Conservation (phyloP, 1,140 invertebrate species). For the Papilio polyxenes region DNA sequence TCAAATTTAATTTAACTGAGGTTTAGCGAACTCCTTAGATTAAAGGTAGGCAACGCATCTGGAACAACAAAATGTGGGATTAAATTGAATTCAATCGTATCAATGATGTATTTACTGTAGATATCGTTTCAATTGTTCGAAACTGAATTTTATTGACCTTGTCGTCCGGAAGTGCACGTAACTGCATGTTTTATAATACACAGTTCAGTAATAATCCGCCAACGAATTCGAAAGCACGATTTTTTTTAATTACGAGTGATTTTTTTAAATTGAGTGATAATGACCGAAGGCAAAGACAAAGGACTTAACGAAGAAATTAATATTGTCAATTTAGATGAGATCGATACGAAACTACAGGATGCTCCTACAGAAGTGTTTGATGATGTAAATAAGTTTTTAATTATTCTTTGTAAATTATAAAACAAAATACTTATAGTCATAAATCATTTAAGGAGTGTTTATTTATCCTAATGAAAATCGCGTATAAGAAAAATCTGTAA, state of each 20-base stretch:
- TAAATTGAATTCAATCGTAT: slow-evolving; percentile 1
- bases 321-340: slow-evolving; percentile 50
- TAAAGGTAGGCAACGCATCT: too few species aligned
- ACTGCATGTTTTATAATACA: slow-evolving; percentile 47
- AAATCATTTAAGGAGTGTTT: too few species aligned
- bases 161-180: slow-evolving; percentile 54
- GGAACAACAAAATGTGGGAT: neutral
- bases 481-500: too few species aligned
- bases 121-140: slow-evolving; percentile 32
- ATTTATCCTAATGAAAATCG: too few species aligned
- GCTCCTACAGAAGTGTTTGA: slow-evolving; percentile 57
- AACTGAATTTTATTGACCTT: slow-evolving; percentile 50
- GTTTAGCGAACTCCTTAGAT: too few species aligned
- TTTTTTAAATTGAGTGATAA: slow-evolving; percentile 43
- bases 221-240: slow-evolving; percentile 44
- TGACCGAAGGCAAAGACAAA: slow-evolving; percentile 47
- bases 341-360: slow-evolving; percentile 55
- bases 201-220: slow-evolving; percentile 50
- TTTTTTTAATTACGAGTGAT: slow-evolving; percentile 38
- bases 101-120: neutral
- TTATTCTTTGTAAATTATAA: neutral
- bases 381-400: slow-evolving; percentile 47
- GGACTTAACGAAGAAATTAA: slow-evolving; percentile 43
- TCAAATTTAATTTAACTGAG: too few species aligned
- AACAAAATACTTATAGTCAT: too few species aligned